These are phyloP conservation scores for Palythoa caribaeorum DNA, from an alignment of 92 coral and sea anemone genomes.

Conservation along the genomic window DNA sequence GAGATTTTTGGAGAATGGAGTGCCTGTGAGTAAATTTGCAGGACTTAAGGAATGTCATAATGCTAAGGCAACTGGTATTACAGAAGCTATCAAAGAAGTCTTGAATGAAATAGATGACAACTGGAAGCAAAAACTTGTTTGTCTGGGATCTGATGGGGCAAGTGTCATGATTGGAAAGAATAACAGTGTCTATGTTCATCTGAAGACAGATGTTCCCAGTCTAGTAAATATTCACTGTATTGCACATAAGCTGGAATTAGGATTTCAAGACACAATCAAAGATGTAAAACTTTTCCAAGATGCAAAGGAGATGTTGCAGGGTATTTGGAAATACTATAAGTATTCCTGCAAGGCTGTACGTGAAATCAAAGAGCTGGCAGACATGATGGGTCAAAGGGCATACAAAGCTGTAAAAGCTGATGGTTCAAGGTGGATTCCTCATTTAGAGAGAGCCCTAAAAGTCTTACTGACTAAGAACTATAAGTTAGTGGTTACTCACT, in stretches of 20 bases:
- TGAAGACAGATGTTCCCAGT: slow-evolving; percentile 39
- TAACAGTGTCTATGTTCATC: slow-evolving; percentile 25
- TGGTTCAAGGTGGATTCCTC: slow-evolving; percentile 47
- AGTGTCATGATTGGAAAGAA: slow-evolving; percentile 44
- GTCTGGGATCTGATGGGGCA: slow-evolving; percentile 57
- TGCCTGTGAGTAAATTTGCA: slow-evolving; percentile 9
- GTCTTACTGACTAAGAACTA: slow-evolving; percentile 43
- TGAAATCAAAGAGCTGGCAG: slow-evolving; percentile 40
- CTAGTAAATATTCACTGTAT: slow-evolving; percentile 27
- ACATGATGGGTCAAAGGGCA: slow-evolving; percentile 18
- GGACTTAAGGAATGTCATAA: slow-evolving; percentile 15
- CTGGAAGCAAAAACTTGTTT: slow-evolving; percentile 34
- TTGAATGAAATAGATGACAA: slow-evolving; percentile 23
- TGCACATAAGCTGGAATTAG: slow-evolving; percentile 38
- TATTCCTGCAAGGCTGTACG: slow-evolving; percentile 41
- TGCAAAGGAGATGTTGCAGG: slow-evolving; percentile 34
- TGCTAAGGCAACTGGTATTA: slow-evolving; percentile 31
- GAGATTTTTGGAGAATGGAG: slow-evolving; percentile 18
- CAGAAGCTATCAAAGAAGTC: slow-evolving; percentile 10
- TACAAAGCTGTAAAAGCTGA: slow-evolving; percentile 43
- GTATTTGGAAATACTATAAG: slow-evolving; percentile 44
- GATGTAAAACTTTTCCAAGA: slow-evolving; percentile 29
- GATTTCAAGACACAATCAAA: background rate
- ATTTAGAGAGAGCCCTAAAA: slow-evolving; percentile 27
- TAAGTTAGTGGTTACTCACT: slow-evolving; percentile 31